phyloP scores from a whole-genome alignment of 2,113 vertebrate species.

The Pogonocichla stellata region DNA sequence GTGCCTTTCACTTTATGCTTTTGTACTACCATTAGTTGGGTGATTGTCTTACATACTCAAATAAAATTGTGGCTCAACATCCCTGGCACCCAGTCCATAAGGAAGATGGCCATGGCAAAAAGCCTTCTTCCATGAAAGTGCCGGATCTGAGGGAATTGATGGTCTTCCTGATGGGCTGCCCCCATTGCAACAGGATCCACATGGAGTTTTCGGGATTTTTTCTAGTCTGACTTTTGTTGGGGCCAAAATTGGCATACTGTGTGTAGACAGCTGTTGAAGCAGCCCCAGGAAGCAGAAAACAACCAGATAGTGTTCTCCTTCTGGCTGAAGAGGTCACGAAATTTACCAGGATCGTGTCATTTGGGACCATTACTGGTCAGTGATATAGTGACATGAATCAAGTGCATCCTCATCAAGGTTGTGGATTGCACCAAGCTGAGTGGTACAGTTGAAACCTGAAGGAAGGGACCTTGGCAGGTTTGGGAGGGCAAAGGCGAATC shows the following conservation, averaged over 20 bases:
- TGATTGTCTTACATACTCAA: not conserved
- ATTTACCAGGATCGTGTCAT: not conserved
- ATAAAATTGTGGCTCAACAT: rapidly evolving
- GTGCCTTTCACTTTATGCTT: not conserved
- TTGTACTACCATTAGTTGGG: not conserved
- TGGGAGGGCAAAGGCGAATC: not conserved
- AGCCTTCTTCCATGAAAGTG: not conserved
- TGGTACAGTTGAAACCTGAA: not conserved
- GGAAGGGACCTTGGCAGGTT: not conserved
- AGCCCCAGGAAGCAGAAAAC: not conserved
- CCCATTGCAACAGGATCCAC: not conserved
- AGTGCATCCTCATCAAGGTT: not conserved
- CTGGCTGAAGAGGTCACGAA: not conserved
- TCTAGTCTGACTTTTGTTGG: rapidly evolving
- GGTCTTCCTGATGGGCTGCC: not conserved
- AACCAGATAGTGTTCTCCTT: not conserved
- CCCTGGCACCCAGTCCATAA: not conserved
- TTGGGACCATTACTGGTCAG: not conserved
- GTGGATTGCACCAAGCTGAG: not conserved
- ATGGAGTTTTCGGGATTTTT: rapidly evolving
- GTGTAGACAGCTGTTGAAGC: not conserved
- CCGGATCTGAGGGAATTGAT: not conserved
- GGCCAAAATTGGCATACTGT: not conserved
- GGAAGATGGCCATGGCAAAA: not conserved
- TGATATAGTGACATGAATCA: not conserved